These are phyloP conservation scores for Leptopilina drosophilae DNA, from an alignment of 2,888 invertebrate genomes.

Conservation along the genomic window DNA sequence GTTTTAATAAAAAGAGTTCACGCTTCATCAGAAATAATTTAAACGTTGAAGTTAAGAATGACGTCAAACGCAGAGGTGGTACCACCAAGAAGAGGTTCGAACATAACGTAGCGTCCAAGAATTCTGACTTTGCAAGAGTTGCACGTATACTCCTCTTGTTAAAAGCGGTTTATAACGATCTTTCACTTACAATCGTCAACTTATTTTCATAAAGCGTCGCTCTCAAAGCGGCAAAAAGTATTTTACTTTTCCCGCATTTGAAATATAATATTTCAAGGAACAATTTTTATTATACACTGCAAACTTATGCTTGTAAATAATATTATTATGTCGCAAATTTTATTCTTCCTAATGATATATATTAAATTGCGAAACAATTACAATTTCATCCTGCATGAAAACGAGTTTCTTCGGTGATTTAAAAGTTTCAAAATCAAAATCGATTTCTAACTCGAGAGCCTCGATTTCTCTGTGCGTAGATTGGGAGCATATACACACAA, in stretches of 20 bases:
- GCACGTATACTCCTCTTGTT: constrained; percentile 27
- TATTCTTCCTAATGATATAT: neutral
- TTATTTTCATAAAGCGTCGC: neutral
- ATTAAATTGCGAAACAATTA: neutral
- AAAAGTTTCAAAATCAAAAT: constrained; percentile 25
- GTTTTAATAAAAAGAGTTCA: constrained; percentile 30
- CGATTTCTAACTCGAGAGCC: constrained; percentile 19
- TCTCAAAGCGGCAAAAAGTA: neutral
- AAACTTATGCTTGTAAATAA: too few species aligned
- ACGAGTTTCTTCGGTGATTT: constrained; percentile 3
- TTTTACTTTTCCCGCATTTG: neutral
- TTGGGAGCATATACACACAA: neutral
- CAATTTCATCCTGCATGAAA: neutral
- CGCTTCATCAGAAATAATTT: constrained; percentile 26
- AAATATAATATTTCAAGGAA: neutral
- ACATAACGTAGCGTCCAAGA: neutral
- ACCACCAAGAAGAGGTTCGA: constrained; percentile 5
- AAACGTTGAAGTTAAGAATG: constrained; percentile 37
- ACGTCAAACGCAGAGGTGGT: neutral
- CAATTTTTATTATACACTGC: too few species aligned
- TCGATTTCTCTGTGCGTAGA: constrained; percentile 23
- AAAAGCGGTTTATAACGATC: neutral
- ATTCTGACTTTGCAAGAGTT: neutral
- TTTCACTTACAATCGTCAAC: constrained; percentile 3
- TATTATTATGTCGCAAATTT: too few species aligned